These are phyloP conservation scores for Meliscaeva auricollis DNA, from an alignment of 2,888 invertebrate genomes.

Conservation along the genomic window DNA sequence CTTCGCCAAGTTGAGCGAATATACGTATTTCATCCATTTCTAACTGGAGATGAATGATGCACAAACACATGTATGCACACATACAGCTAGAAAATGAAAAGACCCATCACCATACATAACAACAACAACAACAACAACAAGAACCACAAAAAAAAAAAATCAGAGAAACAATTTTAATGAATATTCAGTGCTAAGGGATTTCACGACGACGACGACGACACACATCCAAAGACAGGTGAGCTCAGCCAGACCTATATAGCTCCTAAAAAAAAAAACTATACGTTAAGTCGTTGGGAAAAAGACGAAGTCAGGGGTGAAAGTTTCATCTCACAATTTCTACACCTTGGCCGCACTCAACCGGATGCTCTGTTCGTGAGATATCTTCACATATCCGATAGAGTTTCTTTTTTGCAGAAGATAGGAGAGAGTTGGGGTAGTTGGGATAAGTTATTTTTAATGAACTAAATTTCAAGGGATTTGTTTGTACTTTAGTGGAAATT, in stretches of 20 bases:
- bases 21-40: constrained; percentile 26
- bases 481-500: too few relatives aligned
- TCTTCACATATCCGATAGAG: background rate
- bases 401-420: background rate
- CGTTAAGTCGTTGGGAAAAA: background rate
- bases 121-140: background rate
- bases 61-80: constrained; percentile 18
- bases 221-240: background rate
- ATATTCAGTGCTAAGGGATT: constrained; percentile 50
- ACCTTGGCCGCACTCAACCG: constrained; percentile 34
- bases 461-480: too few relatives aligned
- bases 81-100: constrained; percentile 8
- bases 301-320: constrained; percentile 48
- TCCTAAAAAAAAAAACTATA: constrained; percentile 4
- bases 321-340: constrained; percentile 34
- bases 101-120: constrained; percentile 1
- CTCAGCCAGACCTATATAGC: background rate
- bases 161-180: constrained; percentile 66
- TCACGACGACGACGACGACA: constrained; percentile 5
- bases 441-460: too few relatives aligned
- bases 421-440: background rate
- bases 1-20: constrained; percentile 36
- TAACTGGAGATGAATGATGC: background rate
- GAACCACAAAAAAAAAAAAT: constrained; percentile 32
- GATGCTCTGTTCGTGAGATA: constrained; percentile 12